A percentile compares a stretch with the other conserved stretches of the same genome.
phyloP scores from a whole-genome alignment of 2,888 invertebrate genomes.

The Podotricha telesiphe region DNA sequence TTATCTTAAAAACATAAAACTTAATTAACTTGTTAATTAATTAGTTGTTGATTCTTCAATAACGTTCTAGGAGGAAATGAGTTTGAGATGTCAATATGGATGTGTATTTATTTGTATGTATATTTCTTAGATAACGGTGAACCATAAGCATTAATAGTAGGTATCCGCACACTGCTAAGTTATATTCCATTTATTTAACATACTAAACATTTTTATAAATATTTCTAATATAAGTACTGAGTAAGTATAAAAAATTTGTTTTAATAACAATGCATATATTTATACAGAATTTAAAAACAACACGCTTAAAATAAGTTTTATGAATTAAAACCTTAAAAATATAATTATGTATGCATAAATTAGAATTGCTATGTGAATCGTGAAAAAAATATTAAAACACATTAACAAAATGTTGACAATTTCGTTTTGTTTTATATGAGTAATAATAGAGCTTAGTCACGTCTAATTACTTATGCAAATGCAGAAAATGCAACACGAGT shows the following conservation, averaged over 20 bases:
- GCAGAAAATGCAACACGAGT: constrained; percentile 21
- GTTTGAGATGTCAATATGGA: constrained; percentile 8
- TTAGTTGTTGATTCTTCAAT: constrained; percentile 36
- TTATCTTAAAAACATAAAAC: constrained; percentile 24
- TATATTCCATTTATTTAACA: not conserved
- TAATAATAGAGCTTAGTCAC: constrained; percentile 38
- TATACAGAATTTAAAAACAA: too few species aligned
- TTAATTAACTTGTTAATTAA: constrained; percentile 37
- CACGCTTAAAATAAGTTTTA: too few species aligned
- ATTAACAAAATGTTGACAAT: not conserved
- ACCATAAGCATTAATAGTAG: constrained; percentile 26
- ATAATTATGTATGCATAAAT: too few species aligned
- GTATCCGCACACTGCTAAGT: not conserved
- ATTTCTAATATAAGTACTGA: too few species aligned
- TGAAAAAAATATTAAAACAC: not conserved
- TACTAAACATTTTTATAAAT: too few species aligned
- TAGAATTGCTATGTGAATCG: not conserved
- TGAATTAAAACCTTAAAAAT: too few species aligned
- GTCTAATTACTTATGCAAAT: constrained; percentile 24
- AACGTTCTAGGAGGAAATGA: constrained; percentile 16
- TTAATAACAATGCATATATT: too few species aligned
- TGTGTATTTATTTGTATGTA: constrained; percentile 9
- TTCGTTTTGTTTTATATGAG: constrained; percentile 28
- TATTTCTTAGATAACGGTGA: constrained; percentile 46
- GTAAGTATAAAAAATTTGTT: too few species aligned